phyloP scores from a whole-genome alignment of 92 coral and sea anemone species.

The Phenganax subtilis region DNA sequence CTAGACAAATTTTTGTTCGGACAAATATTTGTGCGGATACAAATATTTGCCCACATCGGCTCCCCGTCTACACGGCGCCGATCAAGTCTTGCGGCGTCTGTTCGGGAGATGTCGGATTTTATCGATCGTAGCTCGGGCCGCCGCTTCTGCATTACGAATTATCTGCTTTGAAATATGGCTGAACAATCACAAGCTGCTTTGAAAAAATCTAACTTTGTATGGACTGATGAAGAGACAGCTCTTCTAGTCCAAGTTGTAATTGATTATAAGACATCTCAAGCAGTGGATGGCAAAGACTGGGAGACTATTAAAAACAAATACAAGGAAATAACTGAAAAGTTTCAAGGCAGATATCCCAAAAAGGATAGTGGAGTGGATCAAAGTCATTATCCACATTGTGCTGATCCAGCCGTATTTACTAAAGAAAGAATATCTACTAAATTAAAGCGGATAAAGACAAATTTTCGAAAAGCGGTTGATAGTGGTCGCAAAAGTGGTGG shows the following conservation, averaged over 20 bases:
- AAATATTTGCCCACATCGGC: too few relatives aligned
- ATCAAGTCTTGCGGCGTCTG: too few relatives aligned
- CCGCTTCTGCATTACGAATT: too few relatives aligned
- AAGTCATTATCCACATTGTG: not conserved
- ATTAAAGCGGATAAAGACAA: not conserved
- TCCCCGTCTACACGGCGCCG: too few relatives aligned
- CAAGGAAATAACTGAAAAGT: not conserved
- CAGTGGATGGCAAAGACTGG: not conserved
- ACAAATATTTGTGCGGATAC: too few relatives aligned
- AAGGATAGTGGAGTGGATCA: not conserved
- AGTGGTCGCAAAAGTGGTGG: not conserved
- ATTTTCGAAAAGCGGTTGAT: not conserved
- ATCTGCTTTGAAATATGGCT: not conserved
- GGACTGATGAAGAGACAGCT: conserved; percentile 38
- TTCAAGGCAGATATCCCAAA: conserved; percentile 3
- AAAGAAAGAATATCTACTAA: not conserved
- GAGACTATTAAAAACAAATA: not conserved
- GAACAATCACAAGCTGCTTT: not conserved
- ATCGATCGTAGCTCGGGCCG: too few relatives aligned
- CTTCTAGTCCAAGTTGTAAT: conserved; percentile 22
- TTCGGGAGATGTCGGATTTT: too few relatives aligned
- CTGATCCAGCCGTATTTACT: not conserved
- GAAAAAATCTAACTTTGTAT: conserved; percentile 9
- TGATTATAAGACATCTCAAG: conserved; percentile 22
- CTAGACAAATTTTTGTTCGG: too few relatives aligned